Conservation (phyloP, 30 jellyfish, hydroid and myxozoan species). For the Aurelia aurita region DNA sequence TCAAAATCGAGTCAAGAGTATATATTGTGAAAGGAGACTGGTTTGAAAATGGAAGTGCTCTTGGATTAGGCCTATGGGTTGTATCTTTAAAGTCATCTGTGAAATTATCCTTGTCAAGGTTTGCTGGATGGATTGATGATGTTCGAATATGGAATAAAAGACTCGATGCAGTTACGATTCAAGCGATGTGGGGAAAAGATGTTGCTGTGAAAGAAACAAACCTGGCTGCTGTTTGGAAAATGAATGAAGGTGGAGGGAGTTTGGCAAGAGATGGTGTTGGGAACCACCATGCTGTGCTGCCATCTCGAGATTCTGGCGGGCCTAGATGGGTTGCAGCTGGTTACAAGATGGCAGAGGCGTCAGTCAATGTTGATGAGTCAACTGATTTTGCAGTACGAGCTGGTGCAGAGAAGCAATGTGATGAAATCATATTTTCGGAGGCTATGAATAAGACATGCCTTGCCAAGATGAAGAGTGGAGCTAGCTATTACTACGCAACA, state of each 20-base stretch:
- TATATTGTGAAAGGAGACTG: slow-evolving; percentile 25
- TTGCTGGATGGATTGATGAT: slow-evolving; percentile 71
- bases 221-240: slow-evolving; percentile 66
- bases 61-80: slow-evolving; percentile 71
- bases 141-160: slow-evolving; percentile 55
- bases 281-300: slow-evolving; percentile 20
- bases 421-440: slow-evolving; percentile 34
- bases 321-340: slow-evolving; percentile 66
- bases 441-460: slow-evolving; percentile 49
- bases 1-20: slow-evolving; percentile 21
- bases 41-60: slow-evolving; percentile 45
- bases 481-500: slow-evolving; percentile 13
- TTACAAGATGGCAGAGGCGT: slow-evolving; percentile 10
- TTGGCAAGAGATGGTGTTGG: slow-evolving; percentile 38
- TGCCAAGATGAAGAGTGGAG: slow-evolving; percentile 19
- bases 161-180: slow-evolving; percentile 67
- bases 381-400: neutral
- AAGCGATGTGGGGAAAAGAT: slow-evolving; percentile 68
- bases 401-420: slow-evolving; percentile 40
- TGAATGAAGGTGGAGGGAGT: slow-evolving; percentile 69
- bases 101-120: slow-evolving; percentile 16
- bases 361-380: slow-evolving; percentile 11
- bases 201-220: neutral
- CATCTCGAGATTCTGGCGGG: slow-evolving; percentile 21
- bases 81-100: slow-evolving; percentile 23